These are phyloP conservation scores for Lasioglossum malachurum DNA, from an alignment of 2,888 invertebrate genomes.

Conservation along the genomic window DNA sequence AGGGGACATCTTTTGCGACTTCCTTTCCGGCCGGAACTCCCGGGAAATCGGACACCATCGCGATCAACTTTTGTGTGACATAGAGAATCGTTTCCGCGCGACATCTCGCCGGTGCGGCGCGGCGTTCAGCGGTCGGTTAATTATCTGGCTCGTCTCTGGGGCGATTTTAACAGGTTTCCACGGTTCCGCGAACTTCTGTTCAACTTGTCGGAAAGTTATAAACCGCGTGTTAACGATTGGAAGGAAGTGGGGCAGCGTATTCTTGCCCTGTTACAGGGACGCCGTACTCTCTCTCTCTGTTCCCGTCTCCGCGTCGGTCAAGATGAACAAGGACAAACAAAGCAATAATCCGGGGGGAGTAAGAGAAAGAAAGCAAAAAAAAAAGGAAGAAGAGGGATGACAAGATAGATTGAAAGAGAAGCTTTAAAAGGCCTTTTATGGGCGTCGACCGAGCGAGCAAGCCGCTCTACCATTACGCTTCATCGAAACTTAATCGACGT, in stretches of 20 bases:
- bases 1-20: background rate
- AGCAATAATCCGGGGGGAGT: constrained; percentile 12
- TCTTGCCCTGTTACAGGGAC: background rate
- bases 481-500: constrained; percentile 62
- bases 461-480: constrained; percentile 61
- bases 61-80: constrained; percentile 9
- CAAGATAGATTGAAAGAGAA: constrained; percentile 34
- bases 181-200: background rate
- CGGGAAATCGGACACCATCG: constrained; percentile 4
- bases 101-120: background rate
- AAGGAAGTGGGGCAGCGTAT: constrained; percentile 11
- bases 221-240: background rate
- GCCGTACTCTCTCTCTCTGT: background rate
- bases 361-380: background rate
- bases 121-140: background rate
- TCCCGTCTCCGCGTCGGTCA: background rate
- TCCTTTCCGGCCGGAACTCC: background rate
- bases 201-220: constrained; percentile 10
- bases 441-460: constrained; percentile 37
- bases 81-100: constrained; percentile 6
- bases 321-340: constrained; percentile 14
- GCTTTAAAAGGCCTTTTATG: constrained; percentile 51
- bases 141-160: constrained; percentile 5
- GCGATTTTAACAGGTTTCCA: constrained; percentile 2
- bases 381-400: constrained; percentile 13